These are phyloP conservation scores for Alosa alosa DNA, from an alignment of 2,113 vertebrate genomes.

Conservation along the genomic window DNA sequence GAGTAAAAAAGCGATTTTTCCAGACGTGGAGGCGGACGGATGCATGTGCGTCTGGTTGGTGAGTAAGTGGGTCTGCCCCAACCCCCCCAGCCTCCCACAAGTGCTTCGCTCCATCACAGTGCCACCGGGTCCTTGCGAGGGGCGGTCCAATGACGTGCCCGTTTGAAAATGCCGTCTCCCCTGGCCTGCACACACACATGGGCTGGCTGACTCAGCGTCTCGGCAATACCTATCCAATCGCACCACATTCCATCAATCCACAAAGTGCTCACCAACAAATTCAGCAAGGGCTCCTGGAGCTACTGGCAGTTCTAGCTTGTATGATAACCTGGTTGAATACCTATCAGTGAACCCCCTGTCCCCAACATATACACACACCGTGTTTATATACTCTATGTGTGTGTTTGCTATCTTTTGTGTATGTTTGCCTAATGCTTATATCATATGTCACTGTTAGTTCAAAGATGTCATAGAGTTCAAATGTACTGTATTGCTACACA, in stretches of 20 bases:
- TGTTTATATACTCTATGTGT: too few species aligned
- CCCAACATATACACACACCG: too few species aligned
- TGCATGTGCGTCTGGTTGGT: conserved; percentile 17
- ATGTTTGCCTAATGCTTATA: too few species aligned
- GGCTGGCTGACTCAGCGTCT: not conserved
- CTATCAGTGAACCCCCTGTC: too few species aligned
- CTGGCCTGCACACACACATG: not conserved
- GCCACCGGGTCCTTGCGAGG: not conserved
- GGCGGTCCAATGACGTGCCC: not conserved
- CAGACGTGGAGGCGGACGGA: conserved; percentile 32
- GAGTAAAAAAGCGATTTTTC: not conserved
- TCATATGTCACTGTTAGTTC: too few species aligned
- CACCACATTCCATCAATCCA: not conserved
- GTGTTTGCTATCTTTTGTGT: too few species aligned
- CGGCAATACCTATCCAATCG: not conserved
- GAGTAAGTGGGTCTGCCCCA: too few species aligned
- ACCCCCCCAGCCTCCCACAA: too few species aligned
- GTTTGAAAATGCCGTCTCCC: not conserved
- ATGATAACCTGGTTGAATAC: too few species aligned
- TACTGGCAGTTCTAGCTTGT: not conserved
- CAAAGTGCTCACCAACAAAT: not conserved
- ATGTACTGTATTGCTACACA: too few species aligned
- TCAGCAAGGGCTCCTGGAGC: not conserved
- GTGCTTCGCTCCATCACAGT: not conserved
- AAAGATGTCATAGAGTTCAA: too few species aligned